Evolutionary conservation across 2,113 vertebrate genomes (phyloP).

Genomic region (Oreotragus oreotragus): DNA sequence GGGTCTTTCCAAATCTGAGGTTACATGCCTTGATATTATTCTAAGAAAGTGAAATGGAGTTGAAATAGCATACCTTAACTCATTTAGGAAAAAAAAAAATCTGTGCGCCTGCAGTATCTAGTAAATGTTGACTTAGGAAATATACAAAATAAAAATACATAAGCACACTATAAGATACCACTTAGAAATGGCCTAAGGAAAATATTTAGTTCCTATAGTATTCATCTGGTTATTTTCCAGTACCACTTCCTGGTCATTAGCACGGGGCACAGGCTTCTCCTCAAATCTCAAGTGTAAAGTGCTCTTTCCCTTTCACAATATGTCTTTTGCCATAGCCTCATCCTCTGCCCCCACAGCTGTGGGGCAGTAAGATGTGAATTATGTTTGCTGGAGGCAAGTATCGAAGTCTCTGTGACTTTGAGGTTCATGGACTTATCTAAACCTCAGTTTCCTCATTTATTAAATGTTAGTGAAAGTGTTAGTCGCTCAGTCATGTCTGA

Average conservation of each 20-base stretch:
- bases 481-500: rapidly evolving
- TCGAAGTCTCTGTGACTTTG: background rate
- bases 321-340: background rate
- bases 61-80: background rate
- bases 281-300: background rate
- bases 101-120: background rate
- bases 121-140: conserved; percentile 6
- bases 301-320: background rate
- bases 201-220: background rate
- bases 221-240: background rate
- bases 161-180: background rate
- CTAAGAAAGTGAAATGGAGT: background rate
- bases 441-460: background rate
- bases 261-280: background rate
- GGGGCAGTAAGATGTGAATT: background rate
- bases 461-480: background rate
- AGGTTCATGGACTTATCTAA: background rate
- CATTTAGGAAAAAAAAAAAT: background rate
- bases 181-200: conserved; percentile 27
- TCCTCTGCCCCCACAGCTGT: background rate
- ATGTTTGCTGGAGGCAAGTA: background rate
- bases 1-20: background rate
- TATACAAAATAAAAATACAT: background rate
- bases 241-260: background rate
- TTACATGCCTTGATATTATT: background rate